Base-by-base conservation (phyloP, 1,140 invertebrate genomes). In the Pinna nobilis region DNA sequence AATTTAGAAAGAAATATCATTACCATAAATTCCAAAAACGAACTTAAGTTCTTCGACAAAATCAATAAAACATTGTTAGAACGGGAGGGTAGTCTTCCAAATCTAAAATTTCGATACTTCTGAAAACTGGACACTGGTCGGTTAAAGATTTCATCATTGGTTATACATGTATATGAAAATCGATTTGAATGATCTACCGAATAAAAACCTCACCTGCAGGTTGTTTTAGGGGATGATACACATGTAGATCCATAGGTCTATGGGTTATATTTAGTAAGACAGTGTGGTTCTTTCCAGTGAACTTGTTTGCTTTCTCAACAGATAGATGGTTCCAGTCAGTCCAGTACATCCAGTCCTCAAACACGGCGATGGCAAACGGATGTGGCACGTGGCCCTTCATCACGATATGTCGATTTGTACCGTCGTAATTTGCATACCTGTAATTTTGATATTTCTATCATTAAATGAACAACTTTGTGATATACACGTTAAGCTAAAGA, bases 271-370 rank as follows among this genome's bases (percentile, higher is more conserved):
- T 97, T 0, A 98, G 96, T 90, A 99, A 94, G 84, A 97, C 95
- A 4, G 96, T 92, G 92, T 97, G 96, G 80, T 97, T 95, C 5
- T 94, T 95, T 4, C 98, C 98, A 0, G 97, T 99, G 78, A 97
- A 96, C 88, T 99, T 99, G 83, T 99, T 97, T 0, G 98, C 97
- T 70, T 97, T 90, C 84, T 98, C 99, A 0, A 99, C 96, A 9
- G 97, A 97, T 33, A 90, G 77, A 2, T 98, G 89, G 86, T 98
- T 97, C 51, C 99, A 92, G 89, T 99, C 98, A 0, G 97, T 99
- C 97, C 98, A 98, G 87, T 99, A 99, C 74, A 99, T 98, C 85
- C 95, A 98, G 83, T 96, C 93, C 37, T 94, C 92, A 88, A 94
- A 95, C 0, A 99, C 94, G 0, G 97, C 97, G 15, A 99, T 97